phyloP scores from a whole-genome alignment of 2,113 vertebrate genomes.

The Indicator maculatus region DNA sequence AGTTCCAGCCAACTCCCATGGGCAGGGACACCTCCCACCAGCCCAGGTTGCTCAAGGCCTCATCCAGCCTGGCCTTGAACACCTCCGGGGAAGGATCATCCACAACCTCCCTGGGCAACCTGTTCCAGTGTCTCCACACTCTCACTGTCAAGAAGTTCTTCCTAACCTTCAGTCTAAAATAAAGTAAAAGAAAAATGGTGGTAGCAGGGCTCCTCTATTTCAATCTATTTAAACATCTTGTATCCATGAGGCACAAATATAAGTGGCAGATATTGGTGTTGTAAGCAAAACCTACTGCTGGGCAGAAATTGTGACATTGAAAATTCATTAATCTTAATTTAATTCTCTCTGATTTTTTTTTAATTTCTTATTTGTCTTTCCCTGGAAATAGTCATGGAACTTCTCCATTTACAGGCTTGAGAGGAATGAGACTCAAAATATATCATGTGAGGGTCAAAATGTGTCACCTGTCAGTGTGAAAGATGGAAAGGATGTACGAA shows the following conservation, averaged over 20 bases:
- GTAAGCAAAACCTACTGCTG: not conserved
- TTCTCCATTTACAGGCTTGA: not conserved
- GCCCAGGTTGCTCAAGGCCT: no score
- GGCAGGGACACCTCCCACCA: no score
- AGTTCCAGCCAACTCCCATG: no score
- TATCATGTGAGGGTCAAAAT: not conserved
- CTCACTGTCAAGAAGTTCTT: no score
- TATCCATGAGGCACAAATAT: not conserved
- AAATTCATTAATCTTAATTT: not conserved
- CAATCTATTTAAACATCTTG: not conserved
- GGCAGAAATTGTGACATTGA: not conserved
- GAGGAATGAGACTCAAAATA: slow-evolving; percentile 1
- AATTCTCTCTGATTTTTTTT: not conserved
- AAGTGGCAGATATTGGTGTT: not conserved
- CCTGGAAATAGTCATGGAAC: not conserved
- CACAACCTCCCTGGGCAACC: no score
- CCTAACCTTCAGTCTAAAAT: no score
- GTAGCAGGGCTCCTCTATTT: not conserved
- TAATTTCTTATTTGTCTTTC: not conserved
- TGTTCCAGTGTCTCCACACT: no score
- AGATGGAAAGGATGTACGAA: not conserved
- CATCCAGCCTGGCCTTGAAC: no score
- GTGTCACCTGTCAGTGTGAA: not conserved
- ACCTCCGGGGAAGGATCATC: no score
- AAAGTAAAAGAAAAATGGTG: not conserved